These are phyloP conservation scores for Slavum lentiscoides DNA, from an alignment of 2,888 invertebrate genomes.

Conservation along the genomic window DNA sequence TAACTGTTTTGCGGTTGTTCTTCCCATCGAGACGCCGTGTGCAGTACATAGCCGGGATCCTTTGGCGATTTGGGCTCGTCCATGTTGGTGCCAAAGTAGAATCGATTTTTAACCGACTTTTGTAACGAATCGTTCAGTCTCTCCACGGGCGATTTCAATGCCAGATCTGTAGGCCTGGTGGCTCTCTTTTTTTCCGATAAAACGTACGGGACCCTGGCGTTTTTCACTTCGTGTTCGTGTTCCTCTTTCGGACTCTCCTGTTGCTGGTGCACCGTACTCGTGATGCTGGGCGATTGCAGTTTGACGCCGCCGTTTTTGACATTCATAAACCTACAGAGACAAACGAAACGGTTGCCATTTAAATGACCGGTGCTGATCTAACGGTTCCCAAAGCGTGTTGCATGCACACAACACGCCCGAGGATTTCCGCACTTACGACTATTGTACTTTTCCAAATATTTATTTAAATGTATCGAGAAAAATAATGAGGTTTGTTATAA, in stretches of 20 bases:
- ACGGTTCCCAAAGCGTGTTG: too few species aligned
- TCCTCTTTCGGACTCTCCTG: slow-evolving; percentile 49
- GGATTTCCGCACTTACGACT: too few species aligned
- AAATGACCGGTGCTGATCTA: too few species aligned
- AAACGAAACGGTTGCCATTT: neutral
- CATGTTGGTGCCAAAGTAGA: slow-evolving; percentile 52
- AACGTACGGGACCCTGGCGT: slow-evolving; percentile 22
- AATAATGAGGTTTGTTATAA: too few species aligned
- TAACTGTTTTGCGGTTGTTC: slow-evolving; percentile 48
- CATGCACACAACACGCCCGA: too few species aligned
- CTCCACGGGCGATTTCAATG: slow-evolving; percentile 54
- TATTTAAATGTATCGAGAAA: too few species aligned
- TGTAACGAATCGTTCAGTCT: slow-evolving; percentile 52
- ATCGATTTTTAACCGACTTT: slow-evolving; percentile 52
- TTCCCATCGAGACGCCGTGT: slow-evolving; percentile 72
- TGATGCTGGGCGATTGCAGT: slow-evolving; percentile 47
- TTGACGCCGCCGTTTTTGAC: slow-evolving; percentile 27
- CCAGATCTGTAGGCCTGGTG: slow-evolving; percentile 28
- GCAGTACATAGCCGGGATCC: slow-evolving; percentile 75
- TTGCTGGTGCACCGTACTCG: slow-evolving; percentile 41
- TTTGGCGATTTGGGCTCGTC: slow-evolving; percentile 66
- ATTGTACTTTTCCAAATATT: too few species aligned
- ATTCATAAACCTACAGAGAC: slow-evolving; percentile 13
- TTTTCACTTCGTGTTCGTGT: slow-evolving; percentile 50
- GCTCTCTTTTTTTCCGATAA: slow-evolving; percentile 44